A percentile compares a stretch with the other conserved stretches of the same genome.
Evolutionary conservation across 2,113 vertebrate species (phyloP).

Genomic region (Haemorhous mexicanus): DNA sequence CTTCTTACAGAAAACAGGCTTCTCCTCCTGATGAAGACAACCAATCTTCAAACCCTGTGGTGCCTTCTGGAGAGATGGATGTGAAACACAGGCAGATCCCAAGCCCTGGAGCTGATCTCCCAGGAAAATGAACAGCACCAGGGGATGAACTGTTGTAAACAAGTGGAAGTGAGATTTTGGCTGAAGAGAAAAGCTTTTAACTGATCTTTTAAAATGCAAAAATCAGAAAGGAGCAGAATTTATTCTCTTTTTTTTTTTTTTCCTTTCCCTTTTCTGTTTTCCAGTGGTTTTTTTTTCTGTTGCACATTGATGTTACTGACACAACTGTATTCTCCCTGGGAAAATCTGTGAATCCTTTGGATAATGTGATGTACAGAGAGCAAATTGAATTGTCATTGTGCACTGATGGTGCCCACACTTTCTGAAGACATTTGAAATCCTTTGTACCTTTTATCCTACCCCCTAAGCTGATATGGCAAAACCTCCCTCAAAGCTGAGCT

Average conservation of each 20-base stretch:
- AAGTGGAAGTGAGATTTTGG: background rate
- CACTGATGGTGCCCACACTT: background rate
- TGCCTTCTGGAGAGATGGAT: slow-evolving; percentile 25
- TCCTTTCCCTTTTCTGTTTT: background rate
- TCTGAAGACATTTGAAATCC: background rate
- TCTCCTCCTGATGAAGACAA: background rate
- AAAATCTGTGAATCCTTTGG: background rate
- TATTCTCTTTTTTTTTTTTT: background rate
- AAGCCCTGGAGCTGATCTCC: slow-evolving; percentile 13
- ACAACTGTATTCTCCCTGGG: background rate
- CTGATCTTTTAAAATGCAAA: background rate
- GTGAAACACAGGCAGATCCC: background rate
- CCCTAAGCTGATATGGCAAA: background rate
- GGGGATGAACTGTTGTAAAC: background rate
- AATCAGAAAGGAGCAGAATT: background rate
- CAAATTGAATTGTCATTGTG: background rate
- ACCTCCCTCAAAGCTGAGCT: background rate
- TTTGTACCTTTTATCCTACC: background rate
- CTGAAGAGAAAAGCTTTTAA: slow-evolving; percentile 7
- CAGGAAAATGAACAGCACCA: background rate
- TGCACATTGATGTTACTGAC: background rate
- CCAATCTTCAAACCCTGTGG: background rate
- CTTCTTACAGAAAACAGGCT: background rate
- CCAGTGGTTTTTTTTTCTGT: background rate
- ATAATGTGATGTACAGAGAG: background rate